Conservation (phyloP, 2,113 vertebrate species). For the Setophaga petechia region DNA sequence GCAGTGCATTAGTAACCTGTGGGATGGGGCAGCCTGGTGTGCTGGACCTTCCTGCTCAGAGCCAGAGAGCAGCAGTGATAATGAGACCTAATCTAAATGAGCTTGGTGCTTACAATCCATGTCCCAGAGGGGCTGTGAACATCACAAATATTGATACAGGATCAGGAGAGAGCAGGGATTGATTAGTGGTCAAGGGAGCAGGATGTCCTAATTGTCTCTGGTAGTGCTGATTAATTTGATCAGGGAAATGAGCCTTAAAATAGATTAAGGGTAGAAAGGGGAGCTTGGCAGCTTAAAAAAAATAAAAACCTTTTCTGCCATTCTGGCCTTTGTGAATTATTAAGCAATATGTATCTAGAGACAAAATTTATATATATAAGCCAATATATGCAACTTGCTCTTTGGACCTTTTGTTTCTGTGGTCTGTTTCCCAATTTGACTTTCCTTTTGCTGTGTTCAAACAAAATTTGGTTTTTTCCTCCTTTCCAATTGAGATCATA, state of each 20-base stretch:
- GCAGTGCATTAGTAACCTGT: constrained; percentile 23
- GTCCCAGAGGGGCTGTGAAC: constrained; percentile 22
- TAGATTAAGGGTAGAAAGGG: neutral
- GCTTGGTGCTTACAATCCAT: neutral
- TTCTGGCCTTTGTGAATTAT: neutral
- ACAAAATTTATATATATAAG: neutral
- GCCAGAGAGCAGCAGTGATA: neutral
- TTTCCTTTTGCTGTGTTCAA: neutral
- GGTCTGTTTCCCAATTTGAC: neutral
- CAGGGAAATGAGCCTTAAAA: constrained; percentile 41
- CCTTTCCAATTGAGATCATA: neutral
- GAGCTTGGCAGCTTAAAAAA: neutral
- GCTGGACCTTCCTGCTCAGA: neutral
- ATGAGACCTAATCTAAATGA: constrained; percentile 47
- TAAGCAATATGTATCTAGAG: neutral
- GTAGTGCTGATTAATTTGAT: constrained; percentile 44
- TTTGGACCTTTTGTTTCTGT: neutral
- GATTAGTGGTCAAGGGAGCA: constrained; percentile 47
- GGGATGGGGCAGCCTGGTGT: neutral
- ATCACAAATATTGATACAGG: constrained; percentile 35
- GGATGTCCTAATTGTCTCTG: constrained; percentile 48
- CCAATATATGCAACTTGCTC: neutral
- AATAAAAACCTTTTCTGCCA: neutral
- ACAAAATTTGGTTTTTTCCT: neutral
- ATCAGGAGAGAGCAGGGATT: constrained; percentile 29